Conservation (phyloP, 2,888 invertebrate species). For the Parnassius apollo region DNA sequence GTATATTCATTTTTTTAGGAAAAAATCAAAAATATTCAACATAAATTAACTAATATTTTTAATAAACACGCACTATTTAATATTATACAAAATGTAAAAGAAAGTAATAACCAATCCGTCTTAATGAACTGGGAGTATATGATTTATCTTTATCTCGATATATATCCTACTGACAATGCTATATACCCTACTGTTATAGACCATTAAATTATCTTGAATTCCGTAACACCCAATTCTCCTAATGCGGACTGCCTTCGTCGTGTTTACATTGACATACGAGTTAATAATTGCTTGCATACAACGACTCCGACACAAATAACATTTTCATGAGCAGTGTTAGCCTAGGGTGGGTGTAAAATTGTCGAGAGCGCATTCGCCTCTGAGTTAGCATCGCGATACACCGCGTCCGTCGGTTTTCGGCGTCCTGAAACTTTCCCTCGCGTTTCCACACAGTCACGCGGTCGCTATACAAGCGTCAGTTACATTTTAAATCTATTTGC, state of each 20-base stretch:
- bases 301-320: conserved; percentile 31
- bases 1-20: no score
- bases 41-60: no score
- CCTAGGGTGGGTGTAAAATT: conserved; percentile 44
- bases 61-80: no score
- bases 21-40: no score
- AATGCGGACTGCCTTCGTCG: conserved; percentile 3
- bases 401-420: conserved; percentile 44
- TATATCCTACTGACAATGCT: no score
- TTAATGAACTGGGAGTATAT: no score
- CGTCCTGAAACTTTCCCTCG: conserved; percentile 58
- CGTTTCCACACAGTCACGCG: conserved; percentile 30
- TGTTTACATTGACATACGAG: conserved; percentile 21
- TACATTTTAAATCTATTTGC: conserved; percentile 16
- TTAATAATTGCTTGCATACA: conserved; percentile 30
- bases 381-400: conserved; percentile 53
- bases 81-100: no score
- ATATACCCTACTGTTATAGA: background rate
- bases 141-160: no score
- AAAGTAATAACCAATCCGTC: no score
- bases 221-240: conserved; percentile 2
- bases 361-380: conserved; percentile 56
- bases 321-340: conserved; percentile 30
- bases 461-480: conserved; percentile 10
- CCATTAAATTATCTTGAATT: background rate